Percentiles rank a stretch among this genome's conserved stretches.
phyloP scores from a whole-genome alignment of 2,113 vertebrate species.

The Myodes glareolus region DNA sequence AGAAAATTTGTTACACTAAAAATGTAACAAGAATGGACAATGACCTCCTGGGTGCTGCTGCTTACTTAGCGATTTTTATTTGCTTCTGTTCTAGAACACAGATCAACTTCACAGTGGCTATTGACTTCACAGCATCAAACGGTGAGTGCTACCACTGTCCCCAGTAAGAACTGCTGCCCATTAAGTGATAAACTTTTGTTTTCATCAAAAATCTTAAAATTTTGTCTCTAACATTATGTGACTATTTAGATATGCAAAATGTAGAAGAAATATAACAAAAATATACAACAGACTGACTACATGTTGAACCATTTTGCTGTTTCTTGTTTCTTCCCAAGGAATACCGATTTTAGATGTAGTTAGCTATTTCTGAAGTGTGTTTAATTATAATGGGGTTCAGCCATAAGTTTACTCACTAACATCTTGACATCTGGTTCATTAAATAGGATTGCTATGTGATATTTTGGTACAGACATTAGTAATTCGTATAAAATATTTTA shows the following conservation, averaged over 20 bases:
- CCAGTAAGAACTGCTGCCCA: not conserved
- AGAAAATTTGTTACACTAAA: not conserved
- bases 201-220: not conserved
- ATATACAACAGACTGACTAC: not conserved
- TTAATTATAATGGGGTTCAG: not conserved
- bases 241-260: not conserved
- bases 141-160: slow-evolving; percentile 88
- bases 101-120: slow-evolving; percentile 99
- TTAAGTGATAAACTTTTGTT: not conserved
- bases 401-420: not conserved
- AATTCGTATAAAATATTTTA: not conserved
- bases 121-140: slow-evolving; percentile 99
- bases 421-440: not conserved
- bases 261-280: not conserved
- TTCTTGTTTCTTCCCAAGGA: not conserved
- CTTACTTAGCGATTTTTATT: slow-evolving; percentile 65
- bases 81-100: slow-evolving; percentile 91
- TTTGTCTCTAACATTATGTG: not conserved
- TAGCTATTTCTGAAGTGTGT: not conserved
- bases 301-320: not conserved
- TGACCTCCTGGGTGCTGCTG: not conserved
- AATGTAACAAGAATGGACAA: not conserved
- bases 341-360: not conserved
- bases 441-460: not conserved
- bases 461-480: not conserved